Percentiles rank a stretch among this genome's conserved stretches.
These are phyloP conservation scores for Chirona hameri DNA, from an alignment of 2,888 invertebrate genomes.

Conservation along the genomic window DNA sequence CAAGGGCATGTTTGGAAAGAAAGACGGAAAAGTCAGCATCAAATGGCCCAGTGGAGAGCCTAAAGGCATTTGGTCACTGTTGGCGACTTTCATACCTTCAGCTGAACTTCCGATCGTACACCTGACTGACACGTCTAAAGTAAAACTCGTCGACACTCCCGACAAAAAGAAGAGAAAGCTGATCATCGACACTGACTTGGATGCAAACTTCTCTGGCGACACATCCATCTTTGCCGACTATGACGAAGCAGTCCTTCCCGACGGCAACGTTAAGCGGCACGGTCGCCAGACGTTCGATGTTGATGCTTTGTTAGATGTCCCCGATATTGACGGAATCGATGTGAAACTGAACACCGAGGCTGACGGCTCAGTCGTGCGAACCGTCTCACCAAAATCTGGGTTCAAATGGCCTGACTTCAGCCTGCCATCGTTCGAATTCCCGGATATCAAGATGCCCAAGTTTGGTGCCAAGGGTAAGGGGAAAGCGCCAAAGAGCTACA, in stretches of 20 bases:
- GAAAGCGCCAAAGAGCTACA: background rate
- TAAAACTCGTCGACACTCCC: background rate
- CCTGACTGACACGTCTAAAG: background rate
- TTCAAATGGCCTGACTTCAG: background rate
- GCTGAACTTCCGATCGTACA: background rate
- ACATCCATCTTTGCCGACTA: background rate
- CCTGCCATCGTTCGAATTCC: background rate
- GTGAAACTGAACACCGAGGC: background rate
- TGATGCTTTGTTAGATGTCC: background rate
- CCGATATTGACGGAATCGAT: background rate
- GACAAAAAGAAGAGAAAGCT: background rate
- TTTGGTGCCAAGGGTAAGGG: background rate
- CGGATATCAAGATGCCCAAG: background rate
- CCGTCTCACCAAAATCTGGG: background rate
- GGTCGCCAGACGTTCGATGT: background rate
- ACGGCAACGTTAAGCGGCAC: background rate
- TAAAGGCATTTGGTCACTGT: background rate
- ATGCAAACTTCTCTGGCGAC: background rate
- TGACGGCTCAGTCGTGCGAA: background rate
- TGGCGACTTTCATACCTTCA: background rate
- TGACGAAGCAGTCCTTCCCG: background rate
- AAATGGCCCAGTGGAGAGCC: constrained; percentile 4
- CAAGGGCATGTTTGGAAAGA: constrained; percentile 22
- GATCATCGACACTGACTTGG: constrained; percentile 1
- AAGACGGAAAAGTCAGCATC: background rate